Conservation (phyloP, 2,797 vertebrate genomes). For the Lagocephalus sceleratus region DNA sequence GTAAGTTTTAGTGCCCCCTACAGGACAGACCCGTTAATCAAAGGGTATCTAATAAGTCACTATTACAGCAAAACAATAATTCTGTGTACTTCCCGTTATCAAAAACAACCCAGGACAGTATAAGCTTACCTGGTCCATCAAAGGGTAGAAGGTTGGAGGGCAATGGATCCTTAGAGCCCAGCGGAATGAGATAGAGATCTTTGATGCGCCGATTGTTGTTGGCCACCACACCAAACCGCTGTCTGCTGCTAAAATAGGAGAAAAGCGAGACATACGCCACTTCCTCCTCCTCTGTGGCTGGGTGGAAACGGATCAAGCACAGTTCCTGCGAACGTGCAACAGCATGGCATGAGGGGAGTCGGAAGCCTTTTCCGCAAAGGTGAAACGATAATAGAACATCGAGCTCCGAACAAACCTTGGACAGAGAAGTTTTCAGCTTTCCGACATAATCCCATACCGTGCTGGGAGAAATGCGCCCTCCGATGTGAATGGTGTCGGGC, state of each 20-base stretch:
- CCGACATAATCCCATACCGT: constrained; percentile 99
- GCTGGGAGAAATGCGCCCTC: constrained; percentile 91
- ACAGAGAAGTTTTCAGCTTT: constrained; percentile 94
- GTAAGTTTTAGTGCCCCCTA: constrained; percentile 51
- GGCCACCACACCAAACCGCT: constrained; percentile 94
- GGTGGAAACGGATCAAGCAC: constrained; percentile 97
- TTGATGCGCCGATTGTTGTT: constrained; percentile 97
- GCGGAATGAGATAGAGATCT: constrained; percentile 98
- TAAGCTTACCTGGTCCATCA: constrained; percentile 97
- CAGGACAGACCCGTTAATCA: constrained; percentile 41
- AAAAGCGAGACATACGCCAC: constrained; percentile 97
- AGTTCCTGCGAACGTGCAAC: constrained; percentile 81
- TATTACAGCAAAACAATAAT: neutral
- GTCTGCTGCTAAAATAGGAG: constrained; percentile 98
- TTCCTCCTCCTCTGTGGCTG: constrained; percentile 97
- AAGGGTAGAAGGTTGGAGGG: constrained; percentile 97
- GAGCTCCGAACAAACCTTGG: constrained; percentile 82
- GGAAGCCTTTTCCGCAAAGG: too few relatives aligned
- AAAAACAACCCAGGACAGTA: constrained; percentile 30
- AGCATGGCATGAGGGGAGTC: neutral
- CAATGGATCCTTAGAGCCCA: constrained; percentile 93
- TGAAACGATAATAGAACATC: too few relatives aligned
- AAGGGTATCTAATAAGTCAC: constrained; percentile 62
- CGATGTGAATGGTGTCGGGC: constrained; percentile 95
- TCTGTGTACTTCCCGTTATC: constrained; percentile 44